Percentiles rank a stretch among this genome's conserved stretches.
phyloP scores from a whole-genome alignment of 2,113 vertebrate genomes.

The Misgurnus anguillicaudatus region DNA sequence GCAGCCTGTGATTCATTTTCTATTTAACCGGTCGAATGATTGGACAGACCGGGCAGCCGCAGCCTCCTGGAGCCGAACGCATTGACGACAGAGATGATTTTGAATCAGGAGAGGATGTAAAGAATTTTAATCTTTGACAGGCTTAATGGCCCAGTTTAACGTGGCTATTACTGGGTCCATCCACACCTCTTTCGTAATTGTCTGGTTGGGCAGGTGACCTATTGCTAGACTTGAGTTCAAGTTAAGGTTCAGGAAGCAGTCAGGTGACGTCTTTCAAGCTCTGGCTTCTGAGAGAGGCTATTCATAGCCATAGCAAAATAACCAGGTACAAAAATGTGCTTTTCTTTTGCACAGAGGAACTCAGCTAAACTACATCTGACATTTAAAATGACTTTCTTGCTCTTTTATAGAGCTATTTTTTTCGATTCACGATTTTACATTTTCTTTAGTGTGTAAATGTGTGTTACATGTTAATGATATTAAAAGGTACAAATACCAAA shows the following conservation, averaged over 20 bases:
- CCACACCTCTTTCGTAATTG: neutral
- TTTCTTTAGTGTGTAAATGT: too few species aligned
- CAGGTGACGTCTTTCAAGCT: neutral
- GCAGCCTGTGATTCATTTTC: conserved; percentile 25
- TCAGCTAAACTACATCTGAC: neutral
- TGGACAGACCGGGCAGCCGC: neutral
- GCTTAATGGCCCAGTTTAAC: neutral
- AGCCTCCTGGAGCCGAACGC: neutral
- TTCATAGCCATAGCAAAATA: too few species aligned
- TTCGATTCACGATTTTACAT: too few species aligned
- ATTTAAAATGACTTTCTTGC: too few species aligned
- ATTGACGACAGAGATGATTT: conserved; percentile 13
- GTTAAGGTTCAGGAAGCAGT: neutral
- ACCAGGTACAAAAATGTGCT: neutral
- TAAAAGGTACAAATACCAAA: too few species aligned
- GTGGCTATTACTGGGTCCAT: neutral
- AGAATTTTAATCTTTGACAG: conserved; percentile 19
- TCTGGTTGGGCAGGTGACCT: neutral
- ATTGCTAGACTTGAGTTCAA: neutral
- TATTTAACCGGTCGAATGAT: neutral
- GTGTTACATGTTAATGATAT: too few species aligned
- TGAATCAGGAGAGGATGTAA: conserved; percentile 11
- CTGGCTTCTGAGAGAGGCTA: neutral
- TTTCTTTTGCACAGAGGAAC: neutral
- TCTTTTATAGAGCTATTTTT: too few species aligned